A percentile compares a stretch with the other conserved stretches of the same genome.
These are phyloP conservation scores for Bambusicola thoracicus DNA, from an alignment of 2,113 vertebrate genomes.

Conservation along the genomic window DNA sequence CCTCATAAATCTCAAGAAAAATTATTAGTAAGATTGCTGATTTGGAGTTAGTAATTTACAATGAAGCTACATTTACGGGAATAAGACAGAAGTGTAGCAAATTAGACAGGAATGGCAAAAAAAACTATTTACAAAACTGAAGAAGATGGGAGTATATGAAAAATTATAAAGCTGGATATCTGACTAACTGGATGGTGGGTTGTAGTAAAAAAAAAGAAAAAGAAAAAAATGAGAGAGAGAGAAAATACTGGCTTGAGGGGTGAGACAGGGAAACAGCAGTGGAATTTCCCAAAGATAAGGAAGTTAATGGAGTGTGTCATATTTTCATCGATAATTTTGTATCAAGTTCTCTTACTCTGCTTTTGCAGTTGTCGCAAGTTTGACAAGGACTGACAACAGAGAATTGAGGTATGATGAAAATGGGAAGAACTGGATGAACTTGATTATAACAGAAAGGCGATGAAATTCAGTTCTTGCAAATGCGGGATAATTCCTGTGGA, in stretches of 20 bases:
- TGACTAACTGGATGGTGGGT: not conserved
- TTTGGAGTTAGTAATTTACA: not conserved
- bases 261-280: not conserved
- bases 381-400: not conserved
- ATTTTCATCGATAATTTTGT: slow-evolving; percentile 4
- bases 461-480: not conserved
- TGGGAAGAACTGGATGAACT: not conserved
- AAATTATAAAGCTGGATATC: not conserved
- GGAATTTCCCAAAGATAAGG: not conserved
- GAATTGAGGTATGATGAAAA: not conserved
- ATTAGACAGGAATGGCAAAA: not conserved
- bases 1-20: not conserved
- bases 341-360: not conserved
- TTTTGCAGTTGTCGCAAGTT: not conserved
- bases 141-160: not conserved
- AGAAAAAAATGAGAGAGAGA: not conserved
- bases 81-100: not conserved
- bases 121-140: not conserved
- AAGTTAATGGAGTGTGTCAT: not conserved
- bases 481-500: not conserved
- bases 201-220: not conserved
- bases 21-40: not conserved
- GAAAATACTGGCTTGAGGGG: not conserved
- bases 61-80: not conserved
- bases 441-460: not conserved